Conservation (phyloP, 1,140 invertebrate genomes). For the Ridgeia piscesae region DNA sequence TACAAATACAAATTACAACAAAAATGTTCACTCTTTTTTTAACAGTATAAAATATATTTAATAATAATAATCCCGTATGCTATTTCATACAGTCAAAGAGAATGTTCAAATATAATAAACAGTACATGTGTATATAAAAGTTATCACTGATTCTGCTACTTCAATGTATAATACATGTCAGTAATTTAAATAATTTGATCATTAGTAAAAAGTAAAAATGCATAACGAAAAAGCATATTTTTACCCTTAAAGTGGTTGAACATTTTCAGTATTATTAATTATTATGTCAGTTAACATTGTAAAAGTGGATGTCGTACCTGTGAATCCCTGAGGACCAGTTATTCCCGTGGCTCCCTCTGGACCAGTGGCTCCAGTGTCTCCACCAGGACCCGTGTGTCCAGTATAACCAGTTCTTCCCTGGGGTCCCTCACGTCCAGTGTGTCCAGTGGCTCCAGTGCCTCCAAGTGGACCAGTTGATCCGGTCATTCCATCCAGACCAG, state of each 20-base stretch:
- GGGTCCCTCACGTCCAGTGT: slow-evolving; percentile 21
- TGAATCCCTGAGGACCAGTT: slow-evolving; percentile 6
- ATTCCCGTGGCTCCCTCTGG: slow-evolving; percentile 13
- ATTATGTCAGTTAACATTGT: not conserved
- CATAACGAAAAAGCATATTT: not conserved
- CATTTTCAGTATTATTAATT: not conserved
- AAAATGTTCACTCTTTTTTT: not conserved
- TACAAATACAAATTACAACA: not conserved
- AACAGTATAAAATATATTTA: not conserved
- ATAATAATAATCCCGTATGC: no score
- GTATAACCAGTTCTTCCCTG: slow-evolving; percentile 18
- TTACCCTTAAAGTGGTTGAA: not conserved
- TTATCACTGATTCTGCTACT: no score
- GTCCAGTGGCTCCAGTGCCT: slow-evolving; percentile 21
- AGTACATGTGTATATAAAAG: no score
- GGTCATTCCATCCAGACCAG: slow-evolving; percentile 14
- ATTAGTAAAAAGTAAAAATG: not conserved
- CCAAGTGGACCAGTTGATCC: slow-evolving; percentile 25
- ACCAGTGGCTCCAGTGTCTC: slow-evolving; percentile 22
- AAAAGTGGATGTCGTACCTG: not conserved
- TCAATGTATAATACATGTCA: no score
- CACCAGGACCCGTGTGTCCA: slow-evolving; percentile 16
- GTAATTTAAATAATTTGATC: not conserved
- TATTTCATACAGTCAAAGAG: no score
- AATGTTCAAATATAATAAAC: no score